phyloP scores from a whole-genome alignment of 2,888 invertebrate species.

The Sicus ferrugineus region DNA sequence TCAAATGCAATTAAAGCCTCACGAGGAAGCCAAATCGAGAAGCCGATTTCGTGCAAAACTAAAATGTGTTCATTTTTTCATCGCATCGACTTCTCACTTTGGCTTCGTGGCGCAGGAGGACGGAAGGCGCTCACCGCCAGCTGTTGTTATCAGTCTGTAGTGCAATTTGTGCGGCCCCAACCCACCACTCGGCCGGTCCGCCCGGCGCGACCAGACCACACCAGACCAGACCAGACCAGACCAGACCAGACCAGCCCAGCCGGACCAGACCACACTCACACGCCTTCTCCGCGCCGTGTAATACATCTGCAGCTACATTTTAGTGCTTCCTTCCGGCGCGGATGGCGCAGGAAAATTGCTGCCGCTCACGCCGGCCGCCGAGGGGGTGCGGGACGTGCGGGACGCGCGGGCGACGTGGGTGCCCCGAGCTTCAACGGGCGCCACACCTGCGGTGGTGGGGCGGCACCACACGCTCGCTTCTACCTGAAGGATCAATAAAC shows the following conservation, averaged over 20 bases:
- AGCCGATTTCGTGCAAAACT: neutral
- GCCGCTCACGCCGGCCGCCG: neutral
- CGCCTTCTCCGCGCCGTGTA: slow-evolving; percentile 38
- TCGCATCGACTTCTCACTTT: too few species aligned
- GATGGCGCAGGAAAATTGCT: slow-evolving; percentile 35
- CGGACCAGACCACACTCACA: neutral
- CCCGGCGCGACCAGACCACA: neutral
- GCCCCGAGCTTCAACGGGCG: neutral
- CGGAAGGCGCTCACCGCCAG: neutral
- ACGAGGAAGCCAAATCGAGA: neutral
- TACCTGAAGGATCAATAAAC: slow-evolving; percentile 43
- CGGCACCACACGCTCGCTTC: slow-evolving; percentile 2
- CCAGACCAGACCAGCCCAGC: neutral
- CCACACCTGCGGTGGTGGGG: neutral
- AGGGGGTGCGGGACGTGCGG: neutral
- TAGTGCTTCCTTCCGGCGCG: slow-evolving; percentile 60
- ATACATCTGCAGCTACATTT: slow-evolving; percentile 59
- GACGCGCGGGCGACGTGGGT: neutral
- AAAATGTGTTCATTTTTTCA: neutral
- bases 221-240: neutral
- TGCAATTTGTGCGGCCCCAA: slow-evolving; percentile 16
- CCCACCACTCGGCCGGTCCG: neutral
- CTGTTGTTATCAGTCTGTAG: slow-evolving; percentile 20
- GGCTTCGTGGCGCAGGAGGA: neutral
- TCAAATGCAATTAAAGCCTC: slow-evolving; percentile 2